Base-by-base conservation (phyloP, 1,140 invertebrate species). In the Acromyrmex heyeri region DNA sequence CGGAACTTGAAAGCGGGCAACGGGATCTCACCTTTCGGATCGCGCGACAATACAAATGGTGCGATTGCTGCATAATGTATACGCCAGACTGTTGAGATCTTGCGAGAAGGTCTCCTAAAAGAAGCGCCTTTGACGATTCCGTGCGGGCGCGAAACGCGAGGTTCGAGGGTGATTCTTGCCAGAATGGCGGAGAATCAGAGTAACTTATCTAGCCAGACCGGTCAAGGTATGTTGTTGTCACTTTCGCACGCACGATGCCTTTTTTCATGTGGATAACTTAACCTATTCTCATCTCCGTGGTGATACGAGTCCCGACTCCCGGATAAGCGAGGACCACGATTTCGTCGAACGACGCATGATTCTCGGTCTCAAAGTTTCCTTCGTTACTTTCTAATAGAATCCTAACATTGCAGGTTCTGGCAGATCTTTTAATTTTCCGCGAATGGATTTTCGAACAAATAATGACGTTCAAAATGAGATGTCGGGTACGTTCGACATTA, bases 171-270 rank as follows among this genome's bases (percentile, higher is more conserved):
- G 16, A 21, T n/a, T 14, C 14, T 48, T 16, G 55, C 79, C 12
- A 6, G 91, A 87, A 95, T 95, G 95, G 95, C 95, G 87, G 95
- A 95, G 61, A 94, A 95, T 87, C 94, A 95, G 85, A 94, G 92
- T 75, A 95, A 95, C 87, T 95, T 94, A 21, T 95, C 94, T 27
- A 92, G 93, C 87, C 94, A 93, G 85, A 83, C 92, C 44, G 94
- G 91, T 86, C 94, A 94, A 92, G 94, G 95, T 94, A 91, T 55
- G 79, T 77, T 16, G 12, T 18, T 16, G 18, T 21, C 10, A 2
- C 10, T 18, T 1, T 18, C 27, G 53, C 53, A 14, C 30, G 55
- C 44, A n/a, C 24, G 53, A 67, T 10, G 18, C n/a, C 55, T 30
- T 55, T 10, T 21, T 14, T 21, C 3, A 50, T 44, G 75, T 81